Percentiles rank a stretch among this genome's conserved stretches.
phyloP scores from a whole-genome alignment of 2,113 vertebrate genomes.

The Petroica traversi region DNA sequence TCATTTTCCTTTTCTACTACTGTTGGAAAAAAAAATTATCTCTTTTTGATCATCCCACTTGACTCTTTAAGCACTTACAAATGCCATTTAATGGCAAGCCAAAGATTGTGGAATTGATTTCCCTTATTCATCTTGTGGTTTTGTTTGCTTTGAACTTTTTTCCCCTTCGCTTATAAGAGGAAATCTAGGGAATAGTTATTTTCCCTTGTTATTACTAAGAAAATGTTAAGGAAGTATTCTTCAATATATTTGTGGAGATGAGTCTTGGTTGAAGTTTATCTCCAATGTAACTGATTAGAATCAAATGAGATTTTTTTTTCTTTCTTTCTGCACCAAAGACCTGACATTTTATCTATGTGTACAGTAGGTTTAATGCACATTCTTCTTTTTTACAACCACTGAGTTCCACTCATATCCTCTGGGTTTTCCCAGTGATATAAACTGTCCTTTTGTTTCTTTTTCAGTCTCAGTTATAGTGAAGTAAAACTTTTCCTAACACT shows the following conservation, averaged over 20 bases:
- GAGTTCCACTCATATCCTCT: neutral
- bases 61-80: neutral
- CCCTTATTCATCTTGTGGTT: neutral
- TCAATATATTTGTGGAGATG: neutral
- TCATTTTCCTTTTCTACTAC: neutral
- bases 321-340: neutral
- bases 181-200: neutral
- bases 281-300: neutral
- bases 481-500: neutral
- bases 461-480: neutral
- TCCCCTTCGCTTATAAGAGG: neutral
- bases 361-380: neutral
- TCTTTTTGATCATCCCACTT: neutral
- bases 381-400: neutral
- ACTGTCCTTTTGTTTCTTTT: neutral
- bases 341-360: neutral
- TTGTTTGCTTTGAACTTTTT: neutral
- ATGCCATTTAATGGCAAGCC: neutral
- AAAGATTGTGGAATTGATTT: neutral
- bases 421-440: neutral
- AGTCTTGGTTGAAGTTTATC: neutral
- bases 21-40: neutral
- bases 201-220: neutral
- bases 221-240: slow-evolving; percentile 24
- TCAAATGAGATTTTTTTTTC: neutral